phyloP scores from a whole-genome alignment of 2,888 invertebrate species.

The Melipona beecheii region DNA sequence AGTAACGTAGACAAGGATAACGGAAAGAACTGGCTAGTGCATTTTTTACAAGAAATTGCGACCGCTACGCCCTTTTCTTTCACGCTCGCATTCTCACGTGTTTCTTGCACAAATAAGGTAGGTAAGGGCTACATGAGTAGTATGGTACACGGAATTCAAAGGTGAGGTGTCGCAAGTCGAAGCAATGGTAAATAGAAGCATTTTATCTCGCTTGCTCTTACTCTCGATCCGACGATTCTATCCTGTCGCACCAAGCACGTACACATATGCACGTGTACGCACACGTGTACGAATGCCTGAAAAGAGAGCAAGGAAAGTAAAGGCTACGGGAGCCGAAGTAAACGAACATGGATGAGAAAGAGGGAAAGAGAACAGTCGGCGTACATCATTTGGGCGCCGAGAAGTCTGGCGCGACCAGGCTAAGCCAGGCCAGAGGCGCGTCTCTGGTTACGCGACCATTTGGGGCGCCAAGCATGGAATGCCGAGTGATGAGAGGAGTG shows the following conservation, averaged over 20 bases:
- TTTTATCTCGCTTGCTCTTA: slow-evolving; percentile 44
- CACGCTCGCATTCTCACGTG: slow-evolving; percentile 37
- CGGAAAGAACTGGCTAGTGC: slow-evolving; percentile 33
- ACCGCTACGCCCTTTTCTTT: slow-evolving; percentile 45
- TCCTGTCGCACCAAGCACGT: slow-evolving; percentile 23
- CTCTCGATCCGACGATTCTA: slow-evolving; percentile 28
- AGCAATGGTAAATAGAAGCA: slow-evolving; percentile 58
- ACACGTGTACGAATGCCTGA: slow-evolving; percentile 17
- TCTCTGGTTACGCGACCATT: slow-evolving; percentile 84
- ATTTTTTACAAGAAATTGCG: slow-evolving; percentile 44
- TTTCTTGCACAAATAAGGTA: slow-evolving; percentile 46
- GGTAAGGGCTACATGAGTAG: slow-evolving; percentile 44
- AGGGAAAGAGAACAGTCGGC: slow-evolving; percentile 71
- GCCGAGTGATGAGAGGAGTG: slow-evolving; percentile 51
- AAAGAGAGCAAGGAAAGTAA: slow-evolving; percentile 65
- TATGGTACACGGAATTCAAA: slow-evolving; percentile 32
- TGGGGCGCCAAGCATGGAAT: slow-evolving; percentile 82
- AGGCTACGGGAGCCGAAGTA: slow-evolving; percentile 53
- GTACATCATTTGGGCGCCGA: slow-evolving; percentile 83
- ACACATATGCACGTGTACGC: background rate
- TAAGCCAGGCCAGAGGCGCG: slow-evolving; percentile 76
- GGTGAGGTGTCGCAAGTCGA: slow-evolving; percentile 60
- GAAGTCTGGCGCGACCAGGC: slow-evolving; percentile 82
- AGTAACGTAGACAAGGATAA: slow-evolving; percentile 18
- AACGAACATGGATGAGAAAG: slow-evolving; percentile 42